Evolutionary conservation across 2,888 invertebrate genomes (phyloP).

Genomic region (Xestia c-nigrum): DNA sequence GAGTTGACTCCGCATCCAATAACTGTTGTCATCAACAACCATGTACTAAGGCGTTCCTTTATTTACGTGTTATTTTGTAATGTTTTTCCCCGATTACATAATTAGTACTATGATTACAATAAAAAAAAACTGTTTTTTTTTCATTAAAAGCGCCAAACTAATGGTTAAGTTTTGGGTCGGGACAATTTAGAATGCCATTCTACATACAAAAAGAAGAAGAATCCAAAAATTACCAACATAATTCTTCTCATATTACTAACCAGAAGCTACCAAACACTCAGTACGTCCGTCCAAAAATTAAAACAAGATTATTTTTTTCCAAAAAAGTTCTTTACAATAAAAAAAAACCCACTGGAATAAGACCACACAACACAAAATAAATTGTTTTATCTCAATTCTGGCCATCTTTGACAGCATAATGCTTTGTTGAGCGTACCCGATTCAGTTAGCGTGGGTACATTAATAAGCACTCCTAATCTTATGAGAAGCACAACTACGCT

Average conservation of each 20-base stretch:
- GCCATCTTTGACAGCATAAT: constrained; percentile 30
- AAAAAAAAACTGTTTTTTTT: too few relatives aligned
- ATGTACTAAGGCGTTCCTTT: neutral
- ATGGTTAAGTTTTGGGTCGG: too few relatives aligned
- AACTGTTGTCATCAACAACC: neutral
- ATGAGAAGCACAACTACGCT: constrained; percentile 45
- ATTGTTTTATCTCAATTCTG: constrained; percentile 42
- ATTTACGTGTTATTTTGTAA: too few relatives aligned
- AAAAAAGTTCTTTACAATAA: too few relatives aligned
- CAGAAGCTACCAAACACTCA: neutral
- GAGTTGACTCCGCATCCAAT: neutral
- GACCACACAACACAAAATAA: constrained; percentile 34
- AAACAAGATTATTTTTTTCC: neutral
- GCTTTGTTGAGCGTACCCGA: constrained; percentile 23
- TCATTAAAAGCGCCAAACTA: too few relatives aligned
- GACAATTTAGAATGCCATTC: too few relatives aligned
- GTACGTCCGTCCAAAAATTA: neutral
- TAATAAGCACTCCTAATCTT: constrained; percentile 48
- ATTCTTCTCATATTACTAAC: neutral
- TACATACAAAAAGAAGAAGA: too few relatives aligned
- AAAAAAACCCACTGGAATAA: neutral
- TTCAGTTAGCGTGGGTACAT: constrained; percentile 49
- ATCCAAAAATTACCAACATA: neutral
- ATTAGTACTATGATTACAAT: too few relatives aligned
- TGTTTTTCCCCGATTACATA: neutral